Evolutionary conservation across 2,888 invertebrate species (phyloP), one percentile per base, ranked within the genome.

Genomic region (Lepidocyrtoides sp.): DNA sequence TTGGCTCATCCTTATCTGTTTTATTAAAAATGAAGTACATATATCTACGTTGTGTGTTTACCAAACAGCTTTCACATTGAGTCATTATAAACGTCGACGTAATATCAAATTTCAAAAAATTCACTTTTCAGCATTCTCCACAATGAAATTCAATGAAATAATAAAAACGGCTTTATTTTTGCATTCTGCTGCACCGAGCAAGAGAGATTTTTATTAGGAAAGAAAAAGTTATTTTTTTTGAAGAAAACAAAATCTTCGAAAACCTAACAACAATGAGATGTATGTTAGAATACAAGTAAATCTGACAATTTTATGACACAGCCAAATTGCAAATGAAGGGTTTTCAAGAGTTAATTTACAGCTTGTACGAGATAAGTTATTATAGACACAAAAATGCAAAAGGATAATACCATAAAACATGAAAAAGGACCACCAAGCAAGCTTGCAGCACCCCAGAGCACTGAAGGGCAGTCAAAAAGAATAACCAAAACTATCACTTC

Each of bases 261-360:
- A 54, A 54, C 2, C 5, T 10, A 60, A 60, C 2, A 60, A 17
- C 17, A 66, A 66, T 2, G 17, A n/a, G 32, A 32, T 66, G 60
- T 32, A 32, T 32, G n/a, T 32, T 29, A 32, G 29, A 14, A 20
- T 41, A 3, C n/a, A 66, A n/a, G 4, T 23, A 12, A 10, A 44
- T 44, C 44, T 75, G 72, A 44, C 60, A 86, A 86, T 77, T 75
- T 86, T 86, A 86, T 60, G 86, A 86, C 77, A 57, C 17, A 60
- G 75, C 44, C 14, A 87, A 44, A 86, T 66, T 87, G 87, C 66
- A 87, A 79, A 87, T 66, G 87, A 87, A 63, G 36, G 77, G n/a
- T 41, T 77, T 84, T 69, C 63, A 66, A 48, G 51, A 29, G 44
- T 69, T 84, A 84, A 79, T 84, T 84, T 84, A 84, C 82, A 44